Conservation (phyloP, 2,888 invertebrate genomes). For the Strigamia maritima region DNA sequence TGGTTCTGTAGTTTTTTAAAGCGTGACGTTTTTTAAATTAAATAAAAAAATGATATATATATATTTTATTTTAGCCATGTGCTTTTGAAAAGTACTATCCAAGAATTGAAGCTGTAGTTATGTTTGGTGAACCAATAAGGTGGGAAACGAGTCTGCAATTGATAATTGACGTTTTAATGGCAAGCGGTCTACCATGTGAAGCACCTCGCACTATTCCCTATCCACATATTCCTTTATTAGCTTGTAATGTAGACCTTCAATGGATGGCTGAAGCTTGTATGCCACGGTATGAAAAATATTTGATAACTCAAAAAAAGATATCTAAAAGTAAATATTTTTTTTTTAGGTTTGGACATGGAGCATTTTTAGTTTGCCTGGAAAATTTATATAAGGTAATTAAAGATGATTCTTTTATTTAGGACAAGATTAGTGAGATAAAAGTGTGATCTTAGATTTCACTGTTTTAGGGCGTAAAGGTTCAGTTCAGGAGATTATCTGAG, state of each 20-base stretch:
- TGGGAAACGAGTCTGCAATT: conserved; percentile 66
- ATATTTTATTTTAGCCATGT: conserved; percentile 52
- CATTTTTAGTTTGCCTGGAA: conserved; percentile 63
- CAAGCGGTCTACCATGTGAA: conserved; percentile 58
- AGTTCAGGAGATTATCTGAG: background rate
- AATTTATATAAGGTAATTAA: conserved; percentile 57
- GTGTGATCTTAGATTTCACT: background rate
- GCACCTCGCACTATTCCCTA: conserved; percentile 53
- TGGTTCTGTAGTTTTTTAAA: too few relatives aligned
- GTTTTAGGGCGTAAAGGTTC: too few relatives aligned
- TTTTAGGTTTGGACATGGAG: conserved; percentile 63
- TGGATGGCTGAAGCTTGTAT: conserved; percentile 66
- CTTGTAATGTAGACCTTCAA: conserved; percentile 65
- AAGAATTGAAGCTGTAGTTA: conserved; percentile 60
- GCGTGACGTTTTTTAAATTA: background rate
- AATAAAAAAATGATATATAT: conserved; percentile 33
- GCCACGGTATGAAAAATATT: conserved; percentile 56
- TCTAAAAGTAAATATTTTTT: background rate
- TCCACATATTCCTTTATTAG: conserved; percentile 65
- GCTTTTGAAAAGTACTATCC: conserved; percentile 58
- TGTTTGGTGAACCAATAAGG: conserved; percentile 64
- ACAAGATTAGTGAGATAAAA: background rate
- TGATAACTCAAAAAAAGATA: background rate
- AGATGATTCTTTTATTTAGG: too few relatives aligned
- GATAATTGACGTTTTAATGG: conserved; percentile 62